These are phyloP conservation scores for Leptopilina myrica DNA, from an alignment of 2,888 invertebrate species.

Conservation along the genomic window DNA sequence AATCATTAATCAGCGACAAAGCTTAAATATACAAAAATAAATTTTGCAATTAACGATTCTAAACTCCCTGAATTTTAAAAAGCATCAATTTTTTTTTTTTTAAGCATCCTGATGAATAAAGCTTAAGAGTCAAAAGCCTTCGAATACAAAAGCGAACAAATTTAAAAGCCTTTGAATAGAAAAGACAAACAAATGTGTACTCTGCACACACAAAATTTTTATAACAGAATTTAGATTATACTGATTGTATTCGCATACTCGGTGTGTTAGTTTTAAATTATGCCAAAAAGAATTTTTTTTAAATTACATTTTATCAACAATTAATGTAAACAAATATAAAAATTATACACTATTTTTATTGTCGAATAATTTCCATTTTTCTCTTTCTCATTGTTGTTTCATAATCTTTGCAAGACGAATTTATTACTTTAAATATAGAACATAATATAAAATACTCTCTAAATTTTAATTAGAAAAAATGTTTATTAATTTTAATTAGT, in stretches of 20 bases:
- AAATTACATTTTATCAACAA: neutral
- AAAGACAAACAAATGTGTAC: conserved; percentile 13
- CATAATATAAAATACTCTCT: too few species aligned
- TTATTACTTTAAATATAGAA: too few species aligned
- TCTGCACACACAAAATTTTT: conserved; percentile 10
- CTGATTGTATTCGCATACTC: neutral
- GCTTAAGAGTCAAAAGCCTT: conserved; percentile 13
- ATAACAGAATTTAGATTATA: conserved; percentile 12
- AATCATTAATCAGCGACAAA: too few species aligned
- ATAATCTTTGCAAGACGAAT: too few species aligned
- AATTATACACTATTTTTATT: neutral
- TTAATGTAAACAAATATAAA: neutral
- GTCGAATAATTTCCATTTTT: neutral
- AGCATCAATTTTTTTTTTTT: neutral
- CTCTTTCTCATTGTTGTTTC: neutral
- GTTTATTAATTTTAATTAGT: too few species aligned
- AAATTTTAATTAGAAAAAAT: too few species aligned
- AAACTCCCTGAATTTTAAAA: conserved; percentile 10
- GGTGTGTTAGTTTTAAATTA: neutral
- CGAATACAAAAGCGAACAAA: conserved; percentile 20
- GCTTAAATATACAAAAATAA: neutral
- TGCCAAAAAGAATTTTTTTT: neutral
- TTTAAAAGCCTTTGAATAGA: conserved; percentile 15
- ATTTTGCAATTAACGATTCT: neutral
- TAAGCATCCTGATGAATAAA: conserved; percentile 14